A percentile compares a stretch with the other conserved stretches of the same genome.
Conservation (phyloP, 92 coral and sea anemone genomes). For the Palythoa grandiflora region DNA sequence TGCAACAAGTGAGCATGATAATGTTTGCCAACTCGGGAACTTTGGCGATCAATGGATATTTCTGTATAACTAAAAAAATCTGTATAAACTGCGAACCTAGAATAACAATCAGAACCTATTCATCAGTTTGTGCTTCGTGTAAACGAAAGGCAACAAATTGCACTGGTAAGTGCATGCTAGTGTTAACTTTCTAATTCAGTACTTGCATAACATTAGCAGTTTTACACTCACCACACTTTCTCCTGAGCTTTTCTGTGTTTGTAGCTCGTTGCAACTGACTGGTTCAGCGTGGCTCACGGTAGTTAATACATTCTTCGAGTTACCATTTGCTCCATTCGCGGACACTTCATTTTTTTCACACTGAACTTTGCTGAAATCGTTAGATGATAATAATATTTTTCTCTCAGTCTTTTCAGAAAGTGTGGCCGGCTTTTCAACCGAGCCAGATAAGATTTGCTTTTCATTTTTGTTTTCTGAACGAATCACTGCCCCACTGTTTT, state of each 20-base stretch:
- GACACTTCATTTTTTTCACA: neutral
- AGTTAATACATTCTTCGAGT: neutral
- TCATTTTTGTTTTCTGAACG: neutral
- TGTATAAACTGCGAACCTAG: too few species aligned
- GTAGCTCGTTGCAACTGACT: neutral
- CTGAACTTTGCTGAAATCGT: neutral
- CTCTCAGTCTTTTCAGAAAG: conserved; percentile 24
- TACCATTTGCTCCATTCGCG: neutral
- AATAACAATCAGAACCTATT: too few species aligned
- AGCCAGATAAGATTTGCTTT: neutral
- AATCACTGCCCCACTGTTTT: neutral
- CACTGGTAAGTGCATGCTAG: too few species aligned
- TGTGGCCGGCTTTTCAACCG: neutral
- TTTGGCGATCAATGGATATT: too few species aligned
- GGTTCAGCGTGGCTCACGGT: neutral
- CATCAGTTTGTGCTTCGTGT: neutral
- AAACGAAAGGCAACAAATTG: neutral
- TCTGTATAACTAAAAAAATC: neutral
- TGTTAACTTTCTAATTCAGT: neutral
- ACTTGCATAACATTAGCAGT: neutral
- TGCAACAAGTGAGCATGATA: too few species aligned
- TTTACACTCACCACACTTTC: neutral
- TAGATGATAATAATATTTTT: neutral
- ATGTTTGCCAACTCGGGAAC: too few species aligned
- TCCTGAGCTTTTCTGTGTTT: neutral